Conservation (phyloP, 2,797 vertebrate genomes). For the Margarornis squamiger region DNA sequence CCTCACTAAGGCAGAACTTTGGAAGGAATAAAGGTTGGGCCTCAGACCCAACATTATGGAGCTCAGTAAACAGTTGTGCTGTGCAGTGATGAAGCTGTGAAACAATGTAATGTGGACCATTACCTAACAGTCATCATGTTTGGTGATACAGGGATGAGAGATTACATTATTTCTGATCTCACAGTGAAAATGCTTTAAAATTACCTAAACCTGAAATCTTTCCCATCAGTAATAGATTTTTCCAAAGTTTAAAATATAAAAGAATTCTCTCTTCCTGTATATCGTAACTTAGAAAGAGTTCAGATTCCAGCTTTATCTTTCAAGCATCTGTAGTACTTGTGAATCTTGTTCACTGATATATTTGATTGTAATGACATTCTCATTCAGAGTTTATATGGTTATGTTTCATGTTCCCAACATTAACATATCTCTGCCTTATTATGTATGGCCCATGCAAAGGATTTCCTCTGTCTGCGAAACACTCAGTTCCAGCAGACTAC, state of each 20-base stretch:
- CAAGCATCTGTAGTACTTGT: not conserved
- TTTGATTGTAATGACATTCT: not conserved
- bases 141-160: not conserved
- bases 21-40: not conserved
- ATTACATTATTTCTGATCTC: not conserved
- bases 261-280: not conserved
- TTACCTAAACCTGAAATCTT: not conserved
- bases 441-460: not conserved
- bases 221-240: not conserved
- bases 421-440: slow-evolving; percentile 21
- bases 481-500: not conserved
- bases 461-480: not conserved
- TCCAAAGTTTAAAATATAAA: not conserved
- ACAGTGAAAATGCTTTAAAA: not conserved
- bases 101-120: not conserved
- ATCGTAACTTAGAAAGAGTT: not conserved
- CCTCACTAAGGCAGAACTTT: not conserved
- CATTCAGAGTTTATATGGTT: not conserved
- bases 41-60: not conserved
- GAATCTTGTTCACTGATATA: not conserved
- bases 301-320: not conserved
- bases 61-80: not conserved
- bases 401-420: slow-evolving; percentile 21
- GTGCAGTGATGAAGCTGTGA: not conserved
- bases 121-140: not conserved